Conservation (phyloP, 2,888 invertebrate genomes). For the Malacosoma neustria region DNA sequence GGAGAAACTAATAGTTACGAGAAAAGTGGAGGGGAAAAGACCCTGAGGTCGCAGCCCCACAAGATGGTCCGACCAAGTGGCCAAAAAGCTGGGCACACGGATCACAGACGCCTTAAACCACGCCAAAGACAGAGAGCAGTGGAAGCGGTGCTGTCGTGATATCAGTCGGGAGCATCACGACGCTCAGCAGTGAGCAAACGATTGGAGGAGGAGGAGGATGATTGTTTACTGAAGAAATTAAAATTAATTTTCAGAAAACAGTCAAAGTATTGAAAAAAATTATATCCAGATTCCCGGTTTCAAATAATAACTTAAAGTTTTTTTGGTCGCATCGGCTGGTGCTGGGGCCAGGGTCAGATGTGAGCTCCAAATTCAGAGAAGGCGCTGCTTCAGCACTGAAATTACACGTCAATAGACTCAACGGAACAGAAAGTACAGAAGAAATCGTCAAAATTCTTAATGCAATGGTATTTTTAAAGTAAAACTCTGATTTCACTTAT, state of each 20-base stretch:
- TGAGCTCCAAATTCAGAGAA: slow-evolving; percentile 22
- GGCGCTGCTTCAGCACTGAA: slow-evolving; percentile 26
- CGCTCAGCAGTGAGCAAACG: too few species aligned
- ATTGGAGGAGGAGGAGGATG: too few species aligned
- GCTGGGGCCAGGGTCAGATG: slow-evolving; percentile 21
- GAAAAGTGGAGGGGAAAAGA: too few species aligned
- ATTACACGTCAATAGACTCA: slow-evolving; percentile 30
- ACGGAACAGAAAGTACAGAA: slow-evolving; percentile 32
- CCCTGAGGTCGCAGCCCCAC: too few species aligned
- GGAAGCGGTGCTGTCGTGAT: too few species aligned
- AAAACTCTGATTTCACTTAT: neutral
- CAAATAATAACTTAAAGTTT: slow-evolving; percentile 36
- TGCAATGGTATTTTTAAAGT: slow-evolving; percentile 31
- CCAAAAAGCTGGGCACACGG: too few species aligned
- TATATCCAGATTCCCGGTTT: slow-evolving; percentile 33
- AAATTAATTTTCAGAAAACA: slow-evolving; percentile 41
- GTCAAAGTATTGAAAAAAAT: slow-evolving; percentile 31
- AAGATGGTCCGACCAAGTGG: too few species aligned
- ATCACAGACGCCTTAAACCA: too few species aligned
- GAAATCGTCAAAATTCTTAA: slow-evolving; percentile 35
- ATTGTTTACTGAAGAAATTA: too few species aligned
- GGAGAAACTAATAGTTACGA: too few species aligned
- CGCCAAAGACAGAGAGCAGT: too few species aligned
- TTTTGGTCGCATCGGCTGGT: slow-evolving; percentile 44
- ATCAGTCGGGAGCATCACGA: too few species aligned